Base-by-base conservation (phyloP, 2,113 vertebrate genomes). In the Xenotilapia caudafasciata region DNA sequence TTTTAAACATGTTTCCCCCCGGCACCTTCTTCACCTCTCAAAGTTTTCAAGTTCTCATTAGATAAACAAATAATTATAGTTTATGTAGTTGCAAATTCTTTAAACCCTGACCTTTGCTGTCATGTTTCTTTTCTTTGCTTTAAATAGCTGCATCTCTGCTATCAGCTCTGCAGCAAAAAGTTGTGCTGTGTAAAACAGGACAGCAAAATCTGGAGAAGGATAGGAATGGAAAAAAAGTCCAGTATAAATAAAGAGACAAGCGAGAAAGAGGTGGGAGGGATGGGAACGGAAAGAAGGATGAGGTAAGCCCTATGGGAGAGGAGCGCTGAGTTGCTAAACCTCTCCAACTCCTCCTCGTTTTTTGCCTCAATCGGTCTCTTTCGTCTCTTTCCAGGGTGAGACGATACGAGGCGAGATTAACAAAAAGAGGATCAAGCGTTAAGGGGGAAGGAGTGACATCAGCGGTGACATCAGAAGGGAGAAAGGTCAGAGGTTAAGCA, bases 221-320 rank as follows among this genome's bases (percentile, higher is more conserved):
- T 49, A 54, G 80, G 9, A 11, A 42, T 47, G 23, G 77, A 2
- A 79, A 77, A 80, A 83, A 83, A 62, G 86, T 53, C 14, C 38
- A 82, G 85, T 83, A 55, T 84, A 92, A 92, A 94, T 91, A 90
- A 88, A 84, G 86, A 82, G 82, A 73, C 33, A 55, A 55, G 86
- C 77, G 79, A 90, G 81, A 85, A 77, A 83, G 86, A 65, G 80
- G 88, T 80, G 90, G 90, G 89, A 90, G 88, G 90, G 89, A 93
- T 90, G 87, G 87, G 91, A 92, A 93, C 49, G 88, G 92, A 95
- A 92, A 93, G 92, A 89, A 87, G 83, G 86, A 93, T 92, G 92
- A 95, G 90, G 91, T 95, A 90, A 94, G 84, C 21, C 86, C 80
- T 88, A 51, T 90, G 92, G 92, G 93, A 92, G 85, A 92, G 86